Conservation (phyloP, 1,140 invertebrate genomes). For the Chlorops oryzae region DNA sequence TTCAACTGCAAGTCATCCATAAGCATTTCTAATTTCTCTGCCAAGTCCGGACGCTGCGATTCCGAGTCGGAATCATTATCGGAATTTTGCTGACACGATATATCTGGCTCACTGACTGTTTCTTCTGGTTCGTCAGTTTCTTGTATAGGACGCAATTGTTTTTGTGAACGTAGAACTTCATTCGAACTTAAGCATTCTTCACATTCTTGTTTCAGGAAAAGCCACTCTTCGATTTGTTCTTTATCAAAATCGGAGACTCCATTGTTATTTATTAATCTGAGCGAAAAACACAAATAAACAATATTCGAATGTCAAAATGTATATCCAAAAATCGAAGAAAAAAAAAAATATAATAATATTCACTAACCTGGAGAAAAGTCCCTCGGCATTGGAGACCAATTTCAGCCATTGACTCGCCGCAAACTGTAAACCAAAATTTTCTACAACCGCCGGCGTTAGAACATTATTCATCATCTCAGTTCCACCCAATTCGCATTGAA, state of each 20-base stretch:
- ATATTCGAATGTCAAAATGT: background rate
- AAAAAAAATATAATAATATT: background rate
- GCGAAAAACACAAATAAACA: background rate
- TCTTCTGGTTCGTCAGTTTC: constrained; percentile 56
- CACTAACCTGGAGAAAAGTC: constrained; percentile 63
- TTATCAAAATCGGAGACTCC: constrained; percentile 55
- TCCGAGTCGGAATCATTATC: constrained; percentile 59
- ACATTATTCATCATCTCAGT: constrained; percentile 47
- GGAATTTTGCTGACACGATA: constrained; percentile 53
- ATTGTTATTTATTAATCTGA: constrained; percentile 51
- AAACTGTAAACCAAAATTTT: constrained; percentile 69
- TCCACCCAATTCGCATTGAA: too few relatives aligned
- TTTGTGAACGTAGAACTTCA: constrained; percentile 48
- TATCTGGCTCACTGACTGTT: constrained; percentile 48
- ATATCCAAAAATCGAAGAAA: background rate
- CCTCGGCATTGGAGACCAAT: constrained; percentile 74
- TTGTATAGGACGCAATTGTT: constrained; percentile 59
- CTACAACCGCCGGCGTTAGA: constrained; percentile 39
- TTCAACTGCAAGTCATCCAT: constrained; percentile 65
- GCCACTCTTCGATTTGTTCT: constrained; percentile 77
- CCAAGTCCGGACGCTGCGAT: constrained; percentile 58
- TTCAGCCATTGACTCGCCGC: constrained; percentile 75
- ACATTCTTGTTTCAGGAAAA: constrained; percentile 77
- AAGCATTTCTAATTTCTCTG: constrained; percentile 62
- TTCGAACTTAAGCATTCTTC: constrained; percentile 71